Percentiles rank a stretch among this genome's conserved stretches.
Conservation (phyloP, 2,888 invertebrate species). For the Campopleginae sp. region DNA sequence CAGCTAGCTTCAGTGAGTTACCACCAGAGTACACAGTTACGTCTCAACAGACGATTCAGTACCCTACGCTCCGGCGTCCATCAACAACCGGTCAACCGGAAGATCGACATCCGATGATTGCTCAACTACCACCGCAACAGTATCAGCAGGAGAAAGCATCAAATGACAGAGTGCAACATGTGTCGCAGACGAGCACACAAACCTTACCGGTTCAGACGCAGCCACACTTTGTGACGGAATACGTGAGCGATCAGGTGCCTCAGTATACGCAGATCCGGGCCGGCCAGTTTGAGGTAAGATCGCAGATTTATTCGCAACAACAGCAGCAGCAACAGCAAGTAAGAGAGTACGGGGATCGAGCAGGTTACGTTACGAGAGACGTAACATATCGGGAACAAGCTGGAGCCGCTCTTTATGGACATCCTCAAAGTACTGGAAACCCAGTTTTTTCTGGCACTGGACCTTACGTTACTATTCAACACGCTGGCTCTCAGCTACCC, state of each 20-base stretch:
- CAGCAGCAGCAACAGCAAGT: constrained; percentile 72
- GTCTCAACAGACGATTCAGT: constrained; percentile 65
- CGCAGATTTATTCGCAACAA: constrained; percentile 78
- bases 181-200: constrained; percentile 79
- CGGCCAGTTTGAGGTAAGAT: constrained; percentile 78
- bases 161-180: constrained; percentile 76
- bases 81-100: constrained; percentile 75
- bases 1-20: constrained; percentile 43
- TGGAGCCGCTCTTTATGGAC: constrained; percentile 73
- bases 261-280: constrained; percentile 80
- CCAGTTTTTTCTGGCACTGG: constrained; percentile 76
- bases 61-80: constrained; percentile 74
- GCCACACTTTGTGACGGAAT: constrained; percentile 79
- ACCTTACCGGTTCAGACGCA: constrained; percentile 80
- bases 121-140: constrained; percentile 75
- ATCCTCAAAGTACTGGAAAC: constrained; percentile 76
- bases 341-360: constrained; percentile 77
- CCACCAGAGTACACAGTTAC: constrained; percentile 51
- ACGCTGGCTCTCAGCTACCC: constrained; percentile 75
- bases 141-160: constrained; percentile 76
- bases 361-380: constrained; percentile 81
- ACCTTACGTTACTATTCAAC: constrained; percentile 80
- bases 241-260: constrained; percentile 71
- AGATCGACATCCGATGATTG: constrained; percentile 76
- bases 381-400: constrained; percentile 77